A percentile compares a stretch with the other conserved stretches of the same genome.
These are phyloP conservation scores for Graptemys geographica DNA, from an alignment of 2,797 vertebrate genomes.

Conservation along the genomic window DNA sequence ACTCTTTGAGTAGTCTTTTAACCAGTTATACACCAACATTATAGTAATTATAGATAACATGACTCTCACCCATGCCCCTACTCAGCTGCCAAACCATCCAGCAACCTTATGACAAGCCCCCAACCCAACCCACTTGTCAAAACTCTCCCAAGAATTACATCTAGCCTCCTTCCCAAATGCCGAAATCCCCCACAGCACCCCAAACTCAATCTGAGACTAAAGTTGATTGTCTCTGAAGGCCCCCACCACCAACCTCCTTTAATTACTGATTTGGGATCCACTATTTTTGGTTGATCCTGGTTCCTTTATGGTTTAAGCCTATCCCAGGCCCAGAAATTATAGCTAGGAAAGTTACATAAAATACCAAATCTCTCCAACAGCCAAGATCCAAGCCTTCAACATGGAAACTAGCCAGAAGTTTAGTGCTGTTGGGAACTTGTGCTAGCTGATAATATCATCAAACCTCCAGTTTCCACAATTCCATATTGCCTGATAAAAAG, in stretches of 20 bases:
- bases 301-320: background rate
- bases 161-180: background rate
- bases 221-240: background rate
- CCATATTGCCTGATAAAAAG: background rate
- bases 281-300: background rate
- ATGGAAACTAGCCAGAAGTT: background rate
- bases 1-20: no score
- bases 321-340: background rate
- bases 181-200: background rate
- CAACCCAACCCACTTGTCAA: background rate
- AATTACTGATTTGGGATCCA: background rate
- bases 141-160: background rate
- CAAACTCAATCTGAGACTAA: background rate
- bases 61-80: background rate
- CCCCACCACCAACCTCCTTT: background rate
- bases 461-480: background rate
- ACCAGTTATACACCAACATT: no score
- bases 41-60: no score
- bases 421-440: background rate
- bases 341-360: constrained; percentile 4
- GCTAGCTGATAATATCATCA: background rate
- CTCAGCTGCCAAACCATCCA: fast-evolving
- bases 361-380: background rate
- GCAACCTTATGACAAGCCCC: background rate
- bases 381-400: background rate